Evolutionary conservation across 2,113 vertebrate genomes (phyloP), one percentile per base, ranked within the genome.

Genomic region (Machaerirhynchus nigripectus): DNA sequence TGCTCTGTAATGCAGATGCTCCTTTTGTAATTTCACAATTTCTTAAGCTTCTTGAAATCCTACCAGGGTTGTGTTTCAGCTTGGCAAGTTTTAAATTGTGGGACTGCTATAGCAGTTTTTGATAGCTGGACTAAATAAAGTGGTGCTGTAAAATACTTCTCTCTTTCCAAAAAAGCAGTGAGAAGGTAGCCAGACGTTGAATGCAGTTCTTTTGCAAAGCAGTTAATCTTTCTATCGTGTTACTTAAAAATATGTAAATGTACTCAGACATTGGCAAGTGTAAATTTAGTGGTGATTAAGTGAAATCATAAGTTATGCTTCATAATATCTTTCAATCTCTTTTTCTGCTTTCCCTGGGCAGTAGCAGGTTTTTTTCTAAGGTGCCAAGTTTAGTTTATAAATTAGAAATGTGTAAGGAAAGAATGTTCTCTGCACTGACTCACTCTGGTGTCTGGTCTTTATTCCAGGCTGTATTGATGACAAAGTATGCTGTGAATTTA

Each of bases 61-160:
- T 28, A 24, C 40, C 60, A 42, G 57, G 28, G 13, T 37, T 57
- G 63, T 40, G 61, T 78, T 73, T 81, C 56, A 70, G 56, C 78
- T 49, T 89, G 95, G 59, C 55, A 37, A 40, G 65, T n/a, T 73
- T 37, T 39, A 11, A 44, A 57, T 10, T 47, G 76, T 56, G 23
- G 42, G 31, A 44, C 71, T 90, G 81, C 69, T 53, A 24, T 37
- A 44, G 67, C 59, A 84, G 63, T 68, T 63, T 86, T 69, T 80
- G 88, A 88, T 94, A 86, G 87, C 73, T 84, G 56, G 78, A 83
- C 94, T 89, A 93, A 92, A 74, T 95, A 49, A 91, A 57, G 37
- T 30, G 69, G 47, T 17, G 15, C 87, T 91, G 44, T 89, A 65
- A 92, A 93, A 69, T 19, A 19, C n/a, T 84, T 83, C 44, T 93